Percentiles rank a stretch among this genome's conserved stretches.
Evolutionary conservation across 2,888 invertebrate genomes (phyloP).

Genomic region (Zygogramma bicolorata): DNA sequence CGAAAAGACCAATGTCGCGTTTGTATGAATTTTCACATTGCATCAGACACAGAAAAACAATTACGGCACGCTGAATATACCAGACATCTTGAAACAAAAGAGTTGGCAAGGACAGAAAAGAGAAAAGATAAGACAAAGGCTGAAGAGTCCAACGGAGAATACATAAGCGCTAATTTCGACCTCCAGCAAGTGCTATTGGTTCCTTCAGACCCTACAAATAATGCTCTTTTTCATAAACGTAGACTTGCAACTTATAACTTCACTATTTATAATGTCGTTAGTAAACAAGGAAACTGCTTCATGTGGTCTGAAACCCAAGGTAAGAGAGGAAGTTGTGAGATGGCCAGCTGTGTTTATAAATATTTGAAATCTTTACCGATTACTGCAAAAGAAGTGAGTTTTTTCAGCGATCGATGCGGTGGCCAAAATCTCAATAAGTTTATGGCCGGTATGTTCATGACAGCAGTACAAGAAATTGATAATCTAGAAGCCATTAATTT

Average conservation of each 20-base stretch:
- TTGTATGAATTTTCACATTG: slow-evolving; percentile 12
- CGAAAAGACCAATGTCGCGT: slow-evolving; percentile 28
- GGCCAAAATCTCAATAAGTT: slow-evolving; percentile 53
- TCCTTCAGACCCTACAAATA: slow-evolving; percentile 40
- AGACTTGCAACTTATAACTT: slow-evolving; percentile 40
- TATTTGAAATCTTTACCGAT: slow-evolving; percentile 47
- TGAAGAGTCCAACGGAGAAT: slow-evolving; percentile 9
- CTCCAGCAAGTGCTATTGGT: slow-evolving; percentile 42
- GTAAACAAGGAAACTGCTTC: slow-evolving; percentile 45
- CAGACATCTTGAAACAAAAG: slow-evolving; percentile 3
- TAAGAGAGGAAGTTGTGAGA: slow-evolving; percentile 47
- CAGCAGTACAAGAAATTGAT: slow-evolving; percentile 44
- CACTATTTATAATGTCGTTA: slow-evolving; percentile 42
- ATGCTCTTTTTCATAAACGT: slow-evolving; percentile 45
- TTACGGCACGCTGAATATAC: slow-evolving; percentile 9
- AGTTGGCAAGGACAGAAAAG: slow-evolving; percentile 10
- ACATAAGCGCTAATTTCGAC: slow-evolving; percentile 43
- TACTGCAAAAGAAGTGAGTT: slow-evolving; percentile 37
- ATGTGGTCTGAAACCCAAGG: slow-evolving; percentile 50
- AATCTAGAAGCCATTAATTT: slow-evolving; percentile 45
- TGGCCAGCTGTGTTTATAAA: slow-evolving; percentile 37
- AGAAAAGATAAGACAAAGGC: slow-evolving; percentile 23
- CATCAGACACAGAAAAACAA: not conserved
- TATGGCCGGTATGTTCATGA: slow-evolving; percentile 48
- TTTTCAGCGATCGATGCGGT: slow-evolving; percentile 52